A percentile compares a stretch with the other conserved stretches of the same genome.
phyloP scores from a whole-genome alignment of 2,888 invertebrate species.

The Hyles lineata region DNA sequence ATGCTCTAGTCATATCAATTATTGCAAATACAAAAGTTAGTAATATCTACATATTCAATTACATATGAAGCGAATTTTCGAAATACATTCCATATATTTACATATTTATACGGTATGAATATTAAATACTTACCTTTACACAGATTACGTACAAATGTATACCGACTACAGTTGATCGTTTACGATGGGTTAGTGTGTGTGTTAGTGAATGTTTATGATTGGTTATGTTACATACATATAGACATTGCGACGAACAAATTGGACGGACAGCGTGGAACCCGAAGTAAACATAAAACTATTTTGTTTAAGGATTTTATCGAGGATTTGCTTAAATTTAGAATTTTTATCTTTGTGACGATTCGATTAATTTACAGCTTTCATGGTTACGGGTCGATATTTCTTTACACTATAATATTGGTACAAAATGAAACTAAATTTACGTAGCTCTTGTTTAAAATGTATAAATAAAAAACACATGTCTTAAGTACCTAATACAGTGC shows the following conservation, averaged over 20 bases:
- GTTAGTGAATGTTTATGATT: constrained; percentile 46
- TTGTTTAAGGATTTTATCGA: too few relatives aligned
- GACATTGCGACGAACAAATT: not conserved
- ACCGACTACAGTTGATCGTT: constrained; percentile 27
- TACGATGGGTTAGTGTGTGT: constrained; percentile 46
- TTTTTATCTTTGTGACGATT: too few relatives aligned
- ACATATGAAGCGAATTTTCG: constrained; percentile 4
- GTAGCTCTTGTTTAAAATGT: not conserved
- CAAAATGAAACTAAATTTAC: too few relatives aligned
- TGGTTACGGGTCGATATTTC: too few relatives aligned
- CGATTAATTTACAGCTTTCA: too few relatives aligned
- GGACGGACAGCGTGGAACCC: not conserved
- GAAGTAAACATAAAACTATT: not conserved
- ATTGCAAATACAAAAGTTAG: not conserved
- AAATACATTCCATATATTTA: constrained; percentile 22
- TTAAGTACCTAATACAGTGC: too few relatives aligned
- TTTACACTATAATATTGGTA: too few relatives aligned
- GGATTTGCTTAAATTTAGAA: too few relatives aligned
- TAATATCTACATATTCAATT: not conserved
- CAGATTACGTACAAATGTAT: not conserved
- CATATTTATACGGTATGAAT: not conserved
- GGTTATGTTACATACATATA: constrained; percentile 33
- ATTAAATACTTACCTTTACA: constrained; percentile 19
- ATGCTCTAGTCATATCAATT: too few relatives aligned
- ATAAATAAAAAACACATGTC: not conserved